Evolutionary conservation across 2,888 invertebrate species (phyloP), one percentile per base, ranked within the genome.

Genomic region (Pantelozetes paolii): DNA sequence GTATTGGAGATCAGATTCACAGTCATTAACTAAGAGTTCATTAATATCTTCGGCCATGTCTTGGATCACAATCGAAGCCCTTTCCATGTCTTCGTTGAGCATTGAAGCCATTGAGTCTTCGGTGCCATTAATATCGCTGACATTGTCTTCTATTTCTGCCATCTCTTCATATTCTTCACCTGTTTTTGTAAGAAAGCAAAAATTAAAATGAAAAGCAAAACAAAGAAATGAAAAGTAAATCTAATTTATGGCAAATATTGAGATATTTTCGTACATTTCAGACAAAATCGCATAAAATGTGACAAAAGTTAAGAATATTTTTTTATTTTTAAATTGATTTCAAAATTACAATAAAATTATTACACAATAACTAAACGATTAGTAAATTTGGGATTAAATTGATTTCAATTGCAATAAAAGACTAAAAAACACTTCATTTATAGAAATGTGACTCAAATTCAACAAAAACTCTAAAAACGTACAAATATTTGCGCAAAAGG

Each of bases 1-100:
- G 50, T 76, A 77, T n/a, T 75, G 72, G 23, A 75, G 64, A 72
- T 77, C 77, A 73, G 13, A 11, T 18, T 30, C 70, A n/a, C 28
- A 70, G 15, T 11, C 28, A n/a, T 70, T 20, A 28, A 48, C 70
- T 18, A 48, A 30, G 30, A 26, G 45, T 2, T 45, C 2, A 70
- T 70, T 70, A n/a, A 70, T 45, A 11, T 50, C 70, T 42, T 70
- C 70, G 0, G 70, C 70, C 70, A 70, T 70, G 18, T 45, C 50
- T 42, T 70, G 70, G 13, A 70, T 64, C 1, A 64, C 64, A 36
- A 64, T 64, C 20, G 64, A 64, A 32, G 64, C 64, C 30, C 64
- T 64, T 64, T 64, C 64, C 64, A 64, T 64, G n/a, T 64, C 64
- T 18, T 64, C 64, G 18, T 64, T 36, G 8, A 36, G n/a, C 1